Evolutionary conservation across 2,113 vertebrate species (phyloP).

Genomic region (Gavialis gangeticus): DNA sequence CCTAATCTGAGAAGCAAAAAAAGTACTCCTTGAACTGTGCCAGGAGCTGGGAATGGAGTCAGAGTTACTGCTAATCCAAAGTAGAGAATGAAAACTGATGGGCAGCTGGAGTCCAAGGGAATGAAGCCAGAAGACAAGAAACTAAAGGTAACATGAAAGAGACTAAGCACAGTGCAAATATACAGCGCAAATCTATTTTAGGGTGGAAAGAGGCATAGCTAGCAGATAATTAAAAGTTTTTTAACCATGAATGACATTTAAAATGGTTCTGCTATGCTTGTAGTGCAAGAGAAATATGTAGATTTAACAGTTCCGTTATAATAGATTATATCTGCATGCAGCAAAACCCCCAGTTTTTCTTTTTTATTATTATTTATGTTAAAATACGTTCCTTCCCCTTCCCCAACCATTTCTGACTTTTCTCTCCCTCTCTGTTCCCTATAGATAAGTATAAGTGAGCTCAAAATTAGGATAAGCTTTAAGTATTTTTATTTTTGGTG

Average conservation of each 20-base stretch:
- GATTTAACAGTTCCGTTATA: too few relatives aligned
- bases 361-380: too few relatives aligned
- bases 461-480: too few relatives aligned
- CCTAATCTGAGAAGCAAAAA: not conserved
- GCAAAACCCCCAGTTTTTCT: too few relatives aligned
- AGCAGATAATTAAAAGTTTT: not conserved
- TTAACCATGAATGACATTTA: not conserved
- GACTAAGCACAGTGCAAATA: not conserved
- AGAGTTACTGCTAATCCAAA: not conserved
- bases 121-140: not conserved
- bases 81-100: not conserved
- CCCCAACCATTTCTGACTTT: too few relatives aligned
- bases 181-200: not conserved
- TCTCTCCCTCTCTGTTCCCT: too few relatives aligned
- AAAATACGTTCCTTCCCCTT: too few relatives aligned
- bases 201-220: not conserved
- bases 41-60: not conserved
- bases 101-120: fast-evolving
- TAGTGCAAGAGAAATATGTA: too few relatives aligned
- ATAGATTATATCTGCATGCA: too few relatives aligned
- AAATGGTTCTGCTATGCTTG: too few relatives aligned
- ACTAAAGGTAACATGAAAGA: not conserved
- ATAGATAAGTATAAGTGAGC: too few relatives aligned
- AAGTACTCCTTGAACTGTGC: not conserved
- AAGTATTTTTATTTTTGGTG: too few relatives aligned